Evolutionary conservation across 2,888 invertebrate genomes (phyloP), one percentile per base, ranked within the genome.

Genomic region (Mesoligia furuncula): DNA sequence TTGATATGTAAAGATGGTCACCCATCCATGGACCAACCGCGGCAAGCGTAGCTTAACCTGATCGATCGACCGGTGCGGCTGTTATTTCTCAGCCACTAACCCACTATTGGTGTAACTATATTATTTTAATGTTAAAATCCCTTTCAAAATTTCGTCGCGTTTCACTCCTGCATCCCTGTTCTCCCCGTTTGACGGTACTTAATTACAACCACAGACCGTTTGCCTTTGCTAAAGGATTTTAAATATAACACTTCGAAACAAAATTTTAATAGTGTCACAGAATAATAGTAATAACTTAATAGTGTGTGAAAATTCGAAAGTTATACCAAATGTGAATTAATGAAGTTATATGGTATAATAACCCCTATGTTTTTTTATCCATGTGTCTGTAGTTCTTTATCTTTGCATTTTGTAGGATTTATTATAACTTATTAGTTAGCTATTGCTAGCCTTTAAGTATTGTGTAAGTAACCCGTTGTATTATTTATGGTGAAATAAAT

Each of bases 181-280:
- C 20, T 8, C 8, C 8, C 20, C 8, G 2, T 51, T 8, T 24
- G 24, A 20, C 3, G 51, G 24, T 20, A 64, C 39, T 15, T 39
- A 68, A 74, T 75, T 57, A 67, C 13, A 36, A 70, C 57, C 48
- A 48, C 39, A 71, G 51, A 71, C 74, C 27, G 15, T 62, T 79
- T 67, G 31, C 36, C n/a, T 62, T 74, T 67, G 39, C 13, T 66
- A n/a, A 2, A n/a, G 39, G 4, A 59, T 24, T 48, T 39, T 67
- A 42, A 24, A 36, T 54, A 51, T 42, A 9, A 64, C 48, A 13
- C 17, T 24, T 48, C 17, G 4, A 51, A 78, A 68, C 62, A 73
- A 69, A 79, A 13, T 36, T 27, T 51, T 20, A 4, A 6, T n/a
- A 3, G 2, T 59, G 11, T n/a, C 39, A 9, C 39, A 39, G 7